Evolutionary conservation across 2,113 vertebrate species (phyloP).

Genomic region (Panthera leo): DNA sequence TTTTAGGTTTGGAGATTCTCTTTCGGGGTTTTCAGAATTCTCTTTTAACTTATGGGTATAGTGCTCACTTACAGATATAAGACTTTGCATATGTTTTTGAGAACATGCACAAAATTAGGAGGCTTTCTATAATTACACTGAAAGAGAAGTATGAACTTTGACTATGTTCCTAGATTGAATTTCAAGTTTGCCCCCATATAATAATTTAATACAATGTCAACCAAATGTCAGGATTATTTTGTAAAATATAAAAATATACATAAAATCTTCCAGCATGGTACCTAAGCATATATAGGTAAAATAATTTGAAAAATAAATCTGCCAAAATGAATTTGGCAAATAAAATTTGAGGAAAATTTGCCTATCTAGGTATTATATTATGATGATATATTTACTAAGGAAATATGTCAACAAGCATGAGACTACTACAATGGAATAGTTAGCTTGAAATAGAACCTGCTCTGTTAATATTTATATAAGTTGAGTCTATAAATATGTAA

Average conservation of each 20-base stretch:
- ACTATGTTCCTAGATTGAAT: not conserved
- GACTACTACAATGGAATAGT: not conserved
- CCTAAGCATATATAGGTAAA: not conserved
- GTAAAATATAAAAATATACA: not conserved
- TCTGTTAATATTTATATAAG: slow-evolving; percentile 13
- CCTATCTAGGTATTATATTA: not conserved
- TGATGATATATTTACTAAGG: not conserved
- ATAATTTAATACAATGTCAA: not conserved
- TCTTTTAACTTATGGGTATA: not conserved
- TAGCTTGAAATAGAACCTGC: not conserved
- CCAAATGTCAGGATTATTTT: not conserved
- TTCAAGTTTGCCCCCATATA: not conserved
- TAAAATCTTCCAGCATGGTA: not conserved
- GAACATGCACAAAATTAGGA: not conserved
- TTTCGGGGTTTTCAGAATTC: not conserved
- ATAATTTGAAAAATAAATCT: not conserved
- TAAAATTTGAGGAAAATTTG: not conserved
- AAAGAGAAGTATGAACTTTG: not conserved
- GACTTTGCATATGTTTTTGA: not conserved
- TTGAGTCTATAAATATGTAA: not conserved
- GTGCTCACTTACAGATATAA: not conserved
- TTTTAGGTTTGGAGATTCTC: not conserved
- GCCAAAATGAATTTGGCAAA: not conserved
- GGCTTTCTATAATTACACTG: not conserved
- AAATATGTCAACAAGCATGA: not conserved